Conservation (phyloP, 2,113 vertebrate species). For the Anas platyrhynchos region DNA sequence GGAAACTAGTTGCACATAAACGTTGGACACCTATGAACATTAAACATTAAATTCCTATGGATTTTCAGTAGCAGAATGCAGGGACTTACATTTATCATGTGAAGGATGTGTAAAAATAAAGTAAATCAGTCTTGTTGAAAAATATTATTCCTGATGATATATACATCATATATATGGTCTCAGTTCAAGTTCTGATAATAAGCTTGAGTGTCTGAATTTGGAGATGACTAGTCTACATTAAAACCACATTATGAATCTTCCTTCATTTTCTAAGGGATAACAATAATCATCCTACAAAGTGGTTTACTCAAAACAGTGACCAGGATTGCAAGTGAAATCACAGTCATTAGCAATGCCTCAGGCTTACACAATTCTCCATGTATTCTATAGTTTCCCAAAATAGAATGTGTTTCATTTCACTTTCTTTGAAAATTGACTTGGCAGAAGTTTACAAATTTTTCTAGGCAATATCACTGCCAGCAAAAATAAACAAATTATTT, state of each 20-base stretch:
- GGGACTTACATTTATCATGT: not conserved
- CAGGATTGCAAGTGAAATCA: slow-evolving; percentile 3
- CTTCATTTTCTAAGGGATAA: not conserved
- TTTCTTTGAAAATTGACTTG: not conserved
- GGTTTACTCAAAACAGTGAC: not conserved
- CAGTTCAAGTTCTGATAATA: not conserved
- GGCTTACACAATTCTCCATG: not conserved
- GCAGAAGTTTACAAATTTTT: not conserved
- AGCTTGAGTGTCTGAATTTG: not conserved
- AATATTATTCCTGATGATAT: not conserved
- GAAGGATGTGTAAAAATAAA: not conserved
- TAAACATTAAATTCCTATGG: not conserved
- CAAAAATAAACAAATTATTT: not conserved
- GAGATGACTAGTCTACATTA: not conserved
- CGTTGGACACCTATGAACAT: not conserved
- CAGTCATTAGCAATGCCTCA: slow-evolving; percentile 7
- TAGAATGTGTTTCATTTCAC: not conserved
- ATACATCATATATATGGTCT: not conserved
- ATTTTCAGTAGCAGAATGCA: not conserved
- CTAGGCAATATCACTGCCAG: not conserved
- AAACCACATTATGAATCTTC: not conserved
- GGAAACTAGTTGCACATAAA: not conserved
- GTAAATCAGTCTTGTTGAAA: not conserved
- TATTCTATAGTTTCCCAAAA: not conserved
- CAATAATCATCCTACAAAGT: not conserved